phyloP scores from a whole-genome alignment of 2,797 vertebrate species.

The Graptemys geographica region DNA sequence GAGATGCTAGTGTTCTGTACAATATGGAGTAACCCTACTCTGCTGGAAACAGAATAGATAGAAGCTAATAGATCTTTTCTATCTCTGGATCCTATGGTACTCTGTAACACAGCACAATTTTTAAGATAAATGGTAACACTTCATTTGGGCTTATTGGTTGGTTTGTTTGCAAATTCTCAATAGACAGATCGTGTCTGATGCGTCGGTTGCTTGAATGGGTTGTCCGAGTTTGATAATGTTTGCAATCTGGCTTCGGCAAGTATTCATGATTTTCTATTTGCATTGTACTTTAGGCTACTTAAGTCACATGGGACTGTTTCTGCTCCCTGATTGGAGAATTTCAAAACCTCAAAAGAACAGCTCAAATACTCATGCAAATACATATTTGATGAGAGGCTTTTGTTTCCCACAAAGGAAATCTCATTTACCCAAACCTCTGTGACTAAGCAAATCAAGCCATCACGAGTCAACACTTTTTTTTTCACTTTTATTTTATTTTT shows the following conservation, averaged over 20 bases:
- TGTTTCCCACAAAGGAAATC: conserved; percentile 44
- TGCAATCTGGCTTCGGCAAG: conserved; percentile 51
- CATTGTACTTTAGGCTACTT: conserved; percentile 15
- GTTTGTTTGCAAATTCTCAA: conserved; percentile 25
- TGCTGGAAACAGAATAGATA: conserved; percentile 46
- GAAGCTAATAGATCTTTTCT: conserved; percentile 67
- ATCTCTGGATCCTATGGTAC: conserved; percentile 25
- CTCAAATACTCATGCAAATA: conserved; percentile 3
- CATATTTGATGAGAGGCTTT: conserved; percentile 35
- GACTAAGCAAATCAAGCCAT: conserved; percentile 43
- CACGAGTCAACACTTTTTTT: conserved; percentile 32
- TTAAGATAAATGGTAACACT: conserved; percentile 55
- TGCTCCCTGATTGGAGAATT: conserved; percentile 24
- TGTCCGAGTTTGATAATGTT: conserved; percentile 42
- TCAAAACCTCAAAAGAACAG: conserved; percentile 3
- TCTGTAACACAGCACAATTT: conserved; percentile 65
- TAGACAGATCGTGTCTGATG: conserved; percentile 8
- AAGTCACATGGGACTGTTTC: not conserved
- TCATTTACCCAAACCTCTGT: conserved; percentile 31
- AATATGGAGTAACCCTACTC: conserved; percentile 22
- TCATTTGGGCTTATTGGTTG: not conserved
- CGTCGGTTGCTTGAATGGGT: conserved; percentile 48
- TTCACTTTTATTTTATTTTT: conserved; percentile 7
- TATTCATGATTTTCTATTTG: conserved; percentile 51
- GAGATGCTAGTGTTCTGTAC: not conserved